Evolutionary conservation across 2,113 vertebrate genomes (phyloP).

Genomic region (Penelope pileata): DNA sequence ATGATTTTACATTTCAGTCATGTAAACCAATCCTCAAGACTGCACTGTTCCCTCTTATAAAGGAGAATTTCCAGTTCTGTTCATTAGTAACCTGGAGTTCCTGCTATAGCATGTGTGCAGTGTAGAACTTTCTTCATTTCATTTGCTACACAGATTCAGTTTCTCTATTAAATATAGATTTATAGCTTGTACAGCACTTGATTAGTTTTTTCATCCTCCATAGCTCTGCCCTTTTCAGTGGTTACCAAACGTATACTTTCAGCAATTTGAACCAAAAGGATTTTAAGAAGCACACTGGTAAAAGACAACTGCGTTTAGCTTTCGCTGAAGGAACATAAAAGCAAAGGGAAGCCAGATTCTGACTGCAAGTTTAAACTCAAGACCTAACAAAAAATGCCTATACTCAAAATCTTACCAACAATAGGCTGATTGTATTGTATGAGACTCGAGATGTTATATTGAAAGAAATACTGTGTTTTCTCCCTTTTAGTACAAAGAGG

Average conservation of each 20-base stretch:
- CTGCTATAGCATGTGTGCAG: background rate
- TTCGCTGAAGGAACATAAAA: background rate
- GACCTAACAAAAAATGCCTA: background rate
- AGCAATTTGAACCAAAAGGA: background rate
- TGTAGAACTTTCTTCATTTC: background rate
- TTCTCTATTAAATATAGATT: background rate
- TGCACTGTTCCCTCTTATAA: background rate
- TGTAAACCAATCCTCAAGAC: background rate
- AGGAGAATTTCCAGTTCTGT: background rate
- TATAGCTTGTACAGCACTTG: background rate
- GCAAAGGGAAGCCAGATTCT: background rate
- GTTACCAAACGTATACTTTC: background rate
- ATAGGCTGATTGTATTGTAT: background rate
- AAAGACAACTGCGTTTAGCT: background rate
- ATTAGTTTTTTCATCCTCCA: background rate
- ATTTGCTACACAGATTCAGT: background rate
- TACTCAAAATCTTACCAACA: background rate
- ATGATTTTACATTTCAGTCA: background rate
- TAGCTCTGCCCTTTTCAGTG: background rate
- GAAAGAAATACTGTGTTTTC: background rate
- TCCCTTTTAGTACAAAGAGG: background rate
- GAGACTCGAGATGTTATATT: background rate
- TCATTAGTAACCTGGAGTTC: background rate
- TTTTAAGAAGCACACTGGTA: background rate
- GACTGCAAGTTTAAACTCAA: background rate